Base-by-base conservation (phyloP, 2,888 invertebrate genomes). In the Pasiphila rectangulata region DNA sequence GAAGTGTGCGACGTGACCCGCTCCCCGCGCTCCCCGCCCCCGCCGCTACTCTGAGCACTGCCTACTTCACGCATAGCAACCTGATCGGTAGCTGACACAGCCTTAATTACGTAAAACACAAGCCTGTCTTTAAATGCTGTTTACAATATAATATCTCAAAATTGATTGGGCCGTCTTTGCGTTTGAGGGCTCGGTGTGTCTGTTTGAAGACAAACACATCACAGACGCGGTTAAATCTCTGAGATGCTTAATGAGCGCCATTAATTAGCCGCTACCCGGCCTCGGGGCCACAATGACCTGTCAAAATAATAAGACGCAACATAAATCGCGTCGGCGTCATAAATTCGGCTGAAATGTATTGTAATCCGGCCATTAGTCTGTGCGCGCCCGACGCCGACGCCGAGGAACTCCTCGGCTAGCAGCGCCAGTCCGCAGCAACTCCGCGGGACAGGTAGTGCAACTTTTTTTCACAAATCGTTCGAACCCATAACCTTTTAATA, bases 341-440 rank as follows among this genome's bases (percentile, higher is more conserved):
- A 73, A 76, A 75, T 79, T 75, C 48, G 48, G 45, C 54, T 62
- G 51, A 58, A 67, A 74, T 71, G 69, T 70, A 75, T 74, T 75
- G 68, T 82, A 82, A 84, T 82, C 77, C 75, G 61, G 67, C 79
- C 75, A 83, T 82, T 75, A 80, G 64, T 82, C 73, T 74, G 59
- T 15, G 21, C 47, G 63, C 56, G n/a, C n/a, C n/a, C n/a, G n/a
- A n/a, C n/a, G n/a, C n/a, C n/a, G n/a, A n/a, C n/a, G n/a, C n/a
- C n/a, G n/a, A n/a, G n/a, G n/a, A n/a, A n/a, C n/a, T n/a, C n/a
- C n/a, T n/a, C n/a, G n/a, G n/a, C n/a, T n/a, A n/a, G n/a, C n/a
- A n/a, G n/a, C n/a, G n/a, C n/a, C n/a, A n/a, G 43, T 21, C 38
- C 17, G 43, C 38, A 29, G 21, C 37, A 41, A 38, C 48, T 48